Percentiles rank a stretch among this genome's conserved stretches.
These are phyloP conservation scores for Caenorhabditis briggsae DNA, from an alignment of 1,140 invertebrate genomes.

Conservation along the genomic window DNA sequence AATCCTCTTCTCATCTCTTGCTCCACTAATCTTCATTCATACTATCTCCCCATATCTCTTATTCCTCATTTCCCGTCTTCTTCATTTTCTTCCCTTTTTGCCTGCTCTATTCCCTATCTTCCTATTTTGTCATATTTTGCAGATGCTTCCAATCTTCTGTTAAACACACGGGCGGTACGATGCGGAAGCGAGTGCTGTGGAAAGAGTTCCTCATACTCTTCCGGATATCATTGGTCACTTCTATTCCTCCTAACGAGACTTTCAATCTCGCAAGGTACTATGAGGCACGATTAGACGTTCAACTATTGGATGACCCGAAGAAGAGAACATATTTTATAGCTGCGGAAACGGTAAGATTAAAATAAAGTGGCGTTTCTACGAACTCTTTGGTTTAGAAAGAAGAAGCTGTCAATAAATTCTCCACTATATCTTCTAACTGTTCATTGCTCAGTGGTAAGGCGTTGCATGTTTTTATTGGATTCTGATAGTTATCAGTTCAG, in stretches of 20 bases:
- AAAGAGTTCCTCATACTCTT: neutral
- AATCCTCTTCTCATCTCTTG: slow-evolving; percentile 18
- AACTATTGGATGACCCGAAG: neutral
- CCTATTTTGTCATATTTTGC: slow-evolving; percentile 22
- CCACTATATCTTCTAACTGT: neutral
- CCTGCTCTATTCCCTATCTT: neutral
- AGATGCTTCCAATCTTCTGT: neutral
- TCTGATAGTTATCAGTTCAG: neutral
- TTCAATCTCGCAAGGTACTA: slow-evolving; percentile 6
- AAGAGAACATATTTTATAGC: neutral
- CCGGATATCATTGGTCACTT: neutral
- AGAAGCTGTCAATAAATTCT: neutral
- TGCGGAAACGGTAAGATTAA: neutral
- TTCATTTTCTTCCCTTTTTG: too few relatives aligned
- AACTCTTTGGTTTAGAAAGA: neutral
- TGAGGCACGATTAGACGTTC: neutral
- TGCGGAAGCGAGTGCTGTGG: slow-evolving; percentile 38
- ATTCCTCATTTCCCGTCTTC: neutral
- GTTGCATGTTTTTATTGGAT: neutral
- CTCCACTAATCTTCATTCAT: slow-evolving; percentile 16
- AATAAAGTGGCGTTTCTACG: neutral
- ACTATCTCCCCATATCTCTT: slow-evolving; percentile 35
- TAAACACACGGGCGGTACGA: neutral
- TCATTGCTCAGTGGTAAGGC: slow-evolving; percentile 9
- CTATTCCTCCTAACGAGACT: slow-evolving; percentile 1